These are phyloP conservation scores for Dynastes maya DNA, from an alignment of 2,888 invertebrate genomes.

Conservation along the genomic window DNA sequence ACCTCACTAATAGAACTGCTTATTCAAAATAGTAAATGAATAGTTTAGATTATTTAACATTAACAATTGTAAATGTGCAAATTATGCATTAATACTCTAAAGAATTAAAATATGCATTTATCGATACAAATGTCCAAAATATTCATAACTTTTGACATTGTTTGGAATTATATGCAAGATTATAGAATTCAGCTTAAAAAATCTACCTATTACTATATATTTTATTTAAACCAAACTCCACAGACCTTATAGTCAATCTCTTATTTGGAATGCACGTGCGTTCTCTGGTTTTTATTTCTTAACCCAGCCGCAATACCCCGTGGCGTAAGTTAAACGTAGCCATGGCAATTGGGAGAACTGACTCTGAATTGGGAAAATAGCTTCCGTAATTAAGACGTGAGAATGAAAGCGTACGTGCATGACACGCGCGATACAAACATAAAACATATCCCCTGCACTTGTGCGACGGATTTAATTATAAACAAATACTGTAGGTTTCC, in stretches of 20 bases:
- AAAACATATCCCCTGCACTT: constrained; percentile 4
- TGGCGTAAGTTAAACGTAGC: background rate
- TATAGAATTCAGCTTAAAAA: too few species aligned
- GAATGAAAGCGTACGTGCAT: constrained; percentile 11
- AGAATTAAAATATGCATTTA: too few species aligned
- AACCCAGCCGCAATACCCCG: constrained; percentile 2
- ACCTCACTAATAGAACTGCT: too few species aligned
- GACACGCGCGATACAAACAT: constrained; percentile 14
- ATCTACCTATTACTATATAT: too few species aligned
- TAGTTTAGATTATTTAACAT: too few species aligned
- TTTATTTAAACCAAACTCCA: too few species aligned
- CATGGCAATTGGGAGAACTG: background rate
- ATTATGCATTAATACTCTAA: too few species aligned
- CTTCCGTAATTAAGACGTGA: constrained; percentile 25
- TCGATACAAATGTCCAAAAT: too few species aligned
- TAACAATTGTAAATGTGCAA: too few species aligned
- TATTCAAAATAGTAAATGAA: too few species aligned
- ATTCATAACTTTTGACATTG: too few species aligned
- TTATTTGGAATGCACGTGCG: background rate
- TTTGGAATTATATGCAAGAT: too few species aligned
- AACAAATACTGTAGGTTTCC: constrained; percentile 9
- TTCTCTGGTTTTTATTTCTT: constrained; percentile 30
- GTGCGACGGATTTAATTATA: background rate
- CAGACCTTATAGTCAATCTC: background rate
- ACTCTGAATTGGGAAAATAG: constrained; percentile 5